These are phyloP conservation scores for Alexandromys fortis DNA, from an alignment of 2,113 vertebrate genomes.

Conservation along the genomic window DNA sequence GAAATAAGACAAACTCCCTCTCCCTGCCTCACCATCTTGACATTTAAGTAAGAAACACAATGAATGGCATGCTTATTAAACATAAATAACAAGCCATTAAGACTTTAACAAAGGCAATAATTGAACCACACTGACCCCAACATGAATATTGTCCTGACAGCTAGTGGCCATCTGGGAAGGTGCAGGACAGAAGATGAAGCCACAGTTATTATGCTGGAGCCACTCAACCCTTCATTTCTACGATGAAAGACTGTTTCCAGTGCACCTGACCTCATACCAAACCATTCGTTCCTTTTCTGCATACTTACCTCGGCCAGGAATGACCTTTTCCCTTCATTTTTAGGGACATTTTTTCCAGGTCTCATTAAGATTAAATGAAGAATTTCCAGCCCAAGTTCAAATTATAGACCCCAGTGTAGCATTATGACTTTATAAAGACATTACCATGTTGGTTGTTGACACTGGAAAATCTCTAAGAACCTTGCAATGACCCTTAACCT, in stretches of 20 bases:
- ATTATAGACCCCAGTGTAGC: background rate
- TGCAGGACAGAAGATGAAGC: background rate
- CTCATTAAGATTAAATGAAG: background rate
- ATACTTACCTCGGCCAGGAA: background rate
- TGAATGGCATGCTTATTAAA: conserved; percentile 77
- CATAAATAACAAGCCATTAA: conserved; percentile 76
- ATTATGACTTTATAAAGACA: background rate
- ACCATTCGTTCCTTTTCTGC: background rate
- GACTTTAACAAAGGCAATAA: conserved; percentile 71
- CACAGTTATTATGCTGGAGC: background rate
- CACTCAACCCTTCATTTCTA: background rate
- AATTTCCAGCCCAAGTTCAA: background rate
- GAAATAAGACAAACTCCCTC: background rate
- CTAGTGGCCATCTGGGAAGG: conserved; percentile 44
- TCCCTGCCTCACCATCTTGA: conserved; percentile 36
- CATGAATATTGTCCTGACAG: conserved; percentile 50
- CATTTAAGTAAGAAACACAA: conserved; percentile 61
- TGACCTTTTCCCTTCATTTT: background rate
- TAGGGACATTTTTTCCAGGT: background rate
- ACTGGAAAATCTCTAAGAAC: background rate
- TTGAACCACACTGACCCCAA: conserved; percentile 62
- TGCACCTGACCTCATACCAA: background rate
- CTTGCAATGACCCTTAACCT: background rate
- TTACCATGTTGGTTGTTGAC: background rate
- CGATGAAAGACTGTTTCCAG: background rate